Base-by-base conservation (phyloP, 2,797 vertebrate species). In the Lacerta viridis region DNA sequence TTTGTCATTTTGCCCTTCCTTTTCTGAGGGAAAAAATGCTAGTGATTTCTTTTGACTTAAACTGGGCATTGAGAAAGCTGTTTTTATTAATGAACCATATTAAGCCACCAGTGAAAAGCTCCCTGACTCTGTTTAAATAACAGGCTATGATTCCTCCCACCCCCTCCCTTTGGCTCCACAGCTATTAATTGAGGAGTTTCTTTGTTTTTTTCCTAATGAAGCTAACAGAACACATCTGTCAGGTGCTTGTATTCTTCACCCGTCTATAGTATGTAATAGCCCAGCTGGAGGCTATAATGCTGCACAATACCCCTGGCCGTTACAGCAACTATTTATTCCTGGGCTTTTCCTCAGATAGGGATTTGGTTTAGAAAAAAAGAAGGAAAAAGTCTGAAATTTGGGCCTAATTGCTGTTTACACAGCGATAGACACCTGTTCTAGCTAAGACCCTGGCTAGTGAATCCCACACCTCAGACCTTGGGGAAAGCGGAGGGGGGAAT, bases 401-500 rank as follows among this genome's bases (percentile, higher is more conserved):
- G 97, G 96, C 97, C 98, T 99, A 99, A 99, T 98, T 99, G 98
- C 98, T 97, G 97, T 97, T 98, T 98, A 98, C 97, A 98, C 97
- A 97, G 97, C 97, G 96, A 98, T 97, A 98, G 98, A 98, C 98
- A 97, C 98, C 97, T 97, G 96, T 98, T 98, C 97, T 97, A 96
- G 96, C 97, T 97, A 95, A 97, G 97, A 97, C 97, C 96, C 97
- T 97, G 96, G 97, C 97, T 97, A 96, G 95, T 97, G 97, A 97
- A 98, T 97, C 96, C 97, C 97, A 98, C 98, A 99, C 98, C 98
- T 99, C 98, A 98, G 98, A 98, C 98, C 97, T 98, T 95, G 96
- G 97, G 97, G 97, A 97, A 91, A 95, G 97, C 89, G 92, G 96
- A 97, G 96, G 97, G 50, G 96, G 97, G 98, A 97, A 98, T 98